Evolutionary conservation across 2,888 invertebrate genomes (phyloP).

Genomic region (Troides oblongomaculatus): DNA sequence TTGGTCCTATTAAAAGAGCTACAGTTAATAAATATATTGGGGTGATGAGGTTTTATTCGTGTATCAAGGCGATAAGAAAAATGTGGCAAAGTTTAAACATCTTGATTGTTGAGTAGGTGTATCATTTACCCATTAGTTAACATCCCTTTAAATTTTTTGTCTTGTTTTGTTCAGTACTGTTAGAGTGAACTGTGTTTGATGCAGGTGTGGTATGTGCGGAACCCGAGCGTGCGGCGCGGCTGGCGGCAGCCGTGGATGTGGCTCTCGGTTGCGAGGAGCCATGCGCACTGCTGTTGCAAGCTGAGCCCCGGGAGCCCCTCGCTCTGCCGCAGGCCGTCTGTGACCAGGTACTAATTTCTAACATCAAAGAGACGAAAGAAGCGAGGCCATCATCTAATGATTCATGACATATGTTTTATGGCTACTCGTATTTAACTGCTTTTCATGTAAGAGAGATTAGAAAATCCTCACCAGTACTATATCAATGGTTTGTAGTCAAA

Average conservation of each 20-base stretch:
- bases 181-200: conserved; percentile 14
- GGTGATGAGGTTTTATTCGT: not conserved
- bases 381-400: too few species aligned
- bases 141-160: too few species aligned
- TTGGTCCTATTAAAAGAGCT: too few species aligned
- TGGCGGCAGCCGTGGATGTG: conserved; percentile 36
- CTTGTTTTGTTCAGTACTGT: too few species aligned
- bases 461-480: too few species aligned
- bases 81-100: not conserved
- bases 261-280: conserved; percentile 32
- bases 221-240: conserved; percentile 30
- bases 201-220: conserved; percentile 32
- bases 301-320: conserved; percentile 32
- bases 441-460: too few species aligned
- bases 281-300: conserved; percentile 29
- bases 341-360: conserved; percentile 23
- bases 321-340: conserved; percentile 32
- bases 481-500: too few species aligned
- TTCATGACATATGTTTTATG: too few species aligned
- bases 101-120: too few species aligned
- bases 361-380: too few species aligned
- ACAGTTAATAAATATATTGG: not conserved
- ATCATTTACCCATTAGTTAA: not conserved
- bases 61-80: not conserved
- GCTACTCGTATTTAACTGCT: too few species aligned